Evolutionary conservation across 2,888 invertebrate genomes (phyloP).

Genomic region (Lordiphosa fenestrarum): DNA sequence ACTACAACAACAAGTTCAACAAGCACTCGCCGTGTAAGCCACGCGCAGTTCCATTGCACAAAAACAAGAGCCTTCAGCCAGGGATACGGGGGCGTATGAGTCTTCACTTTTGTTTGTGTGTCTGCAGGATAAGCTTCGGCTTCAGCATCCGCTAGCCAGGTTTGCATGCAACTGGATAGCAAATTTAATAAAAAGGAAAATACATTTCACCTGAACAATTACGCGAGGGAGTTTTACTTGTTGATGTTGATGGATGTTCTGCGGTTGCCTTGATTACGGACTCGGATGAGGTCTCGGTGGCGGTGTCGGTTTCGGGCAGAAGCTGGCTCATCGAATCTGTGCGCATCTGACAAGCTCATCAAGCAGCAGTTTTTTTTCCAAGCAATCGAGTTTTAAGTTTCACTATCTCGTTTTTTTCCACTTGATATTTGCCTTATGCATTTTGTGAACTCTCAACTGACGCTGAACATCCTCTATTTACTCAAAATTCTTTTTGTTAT

Average conservation of each 20-base stretch:
- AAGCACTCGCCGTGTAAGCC: slow-evolving; percentile 35
- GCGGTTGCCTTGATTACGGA: slow-evolving; percentile 19
- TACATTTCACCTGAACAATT: slow-evolving; percentile 35
- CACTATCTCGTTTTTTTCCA: slow-evolving; percentile 22
- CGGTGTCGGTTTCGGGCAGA: neutral
- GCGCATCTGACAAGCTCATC: slow-evolving; percentile 26
- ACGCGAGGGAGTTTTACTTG: slow-evolving; percentile 34
- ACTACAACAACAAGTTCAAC: slow-evolving; percentile 22
- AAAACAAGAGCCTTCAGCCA: slow-evolving; percentile 5
- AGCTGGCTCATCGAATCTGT: slow-evolving; percentile 18
- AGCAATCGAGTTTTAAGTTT: slow-evolving; percentile 15
- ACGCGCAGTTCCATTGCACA: slow-evolving; percentile 3
- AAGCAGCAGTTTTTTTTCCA: slow-evolving; percentile 17
- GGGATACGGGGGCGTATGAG: slow-evolving; percentile 31
- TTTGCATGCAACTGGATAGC: slow-evolving; percentile 29
- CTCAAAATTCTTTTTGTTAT: slow-evolving; percentile 20
- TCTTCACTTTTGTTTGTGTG: slow-evolving; percentile 8
- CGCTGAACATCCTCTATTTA: slow-evolving; percentile 10
- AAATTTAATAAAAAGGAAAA: slow-evolving; percentile 60
- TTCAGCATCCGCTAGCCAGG: slow-evolving; percentile 1
- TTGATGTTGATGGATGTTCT: slow-evolving; percentile 56
- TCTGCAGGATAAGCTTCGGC: slow-evolving; percentile 6
- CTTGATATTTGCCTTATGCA: slow-evolving; percentile 35
- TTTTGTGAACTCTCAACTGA: slow-evolving; percentile 22
- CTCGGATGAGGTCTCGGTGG: neutral